Percentiles rank a stretch among this genome's conserved stretches.
Conservation (phyloP, 2,797 vertebrate species). For the Rhynchonycteris naso region DNA sequence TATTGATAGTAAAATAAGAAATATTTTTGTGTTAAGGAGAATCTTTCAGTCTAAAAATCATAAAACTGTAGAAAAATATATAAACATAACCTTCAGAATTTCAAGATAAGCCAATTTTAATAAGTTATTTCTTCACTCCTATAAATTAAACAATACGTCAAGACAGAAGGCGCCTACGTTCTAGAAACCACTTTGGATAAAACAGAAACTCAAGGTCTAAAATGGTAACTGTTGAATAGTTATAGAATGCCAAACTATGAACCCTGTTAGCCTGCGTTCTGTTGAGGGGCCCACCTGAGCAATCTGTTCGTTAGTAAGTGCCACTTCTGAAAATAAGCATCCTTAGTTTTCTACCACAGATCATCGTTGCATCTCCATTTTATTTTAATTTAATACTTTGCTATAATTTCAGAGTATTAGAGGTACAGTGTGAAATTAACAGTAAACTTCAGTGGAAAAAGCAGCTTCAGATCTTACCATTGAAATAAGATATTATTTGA, state of each 20-base stretch:
- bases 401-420: not conserved
- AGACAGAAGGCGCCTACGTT: not conserved
- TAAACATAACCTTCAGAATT: conserved; percentile 27
- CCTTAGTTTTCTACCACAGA: not conserved
- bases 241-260: not conserved
- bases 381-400: not conserved
- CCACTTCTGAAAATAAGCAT: not conserved
- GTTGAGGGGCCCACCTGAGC: not conserved
- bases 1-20: conserved; percentile 33
- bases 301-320: not conserved
- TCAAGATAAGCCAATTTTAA: not conserved
- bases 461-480: not conserved
- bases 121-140: conserved; percentile 26
- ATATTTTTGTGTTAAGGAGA: conserved; percentile 54
- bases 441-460: not conserved
- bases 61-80: conserved; percentile 14
- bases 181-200: not conserved
- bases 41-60: conserved; percentile 57
- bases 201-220: not conserved
- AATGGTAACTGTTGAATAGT: not conserved
- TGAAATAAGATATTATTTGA: conserved; percentile 3
- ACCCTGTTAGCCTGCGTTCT: not conserved
- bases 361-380: not conserved
- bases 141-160: conserved; percentile 33
- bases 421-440: conserved; percentile 1